Evolutionary conservation across 2,797 vertebrate species (phyloP), one percentile per base, ranked within the genome.

Genomic region (Danio choprae): DNA sequence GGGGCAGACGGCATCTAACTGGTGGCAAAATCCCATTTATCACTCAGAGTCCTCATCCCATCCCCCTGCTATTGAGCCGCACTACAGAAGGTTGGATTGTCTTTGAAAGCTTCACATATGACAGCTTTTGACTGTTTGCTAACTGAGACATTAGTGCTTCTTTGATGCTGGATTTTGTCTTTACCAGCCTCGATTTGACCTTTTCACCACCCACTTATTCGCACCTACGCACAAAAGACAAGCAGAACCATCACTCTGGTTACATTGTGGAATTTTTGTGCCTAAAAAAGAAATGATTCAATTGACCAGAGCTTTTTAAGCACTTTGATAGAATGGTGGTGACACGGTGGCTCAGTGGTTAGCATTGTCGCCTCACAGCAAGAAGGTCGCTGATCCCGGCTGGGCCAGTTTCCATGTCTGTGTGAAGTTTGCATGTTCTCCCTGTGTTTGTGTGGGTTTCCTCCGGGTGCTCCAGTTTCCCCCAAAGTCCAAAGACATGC

Each of bases 201-300:
- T 70, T 74, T 62, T 53, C 51, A 70, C 62, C 53, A 62, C 16
- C 56, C 46, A 74, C 70, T 60, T 59, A 60, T 36, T 74, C 6
- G n/a, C 60, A 80, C 58, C 40, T 43, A 63, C 36, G 5, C 12
- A 48, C 29, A 22, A 18, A 70, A 8, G 36, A 6, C 12, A 13
- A 40, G 50, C 50, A 41, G 50, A 70, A 13, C 48, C n/a, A 10
- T 41, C 50, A 15, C n/a, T 55, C 29, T 68, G 15, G 68, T 38
- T 70, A 68, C 50, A 55, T 55, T 55, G 36, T 70, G 50, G 36
- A 70, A 53, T 70, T 70, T 53, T 13, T 40, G n/a, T 12, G 18
- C 48, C 36, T 53, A 53, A 70, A 53, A 70, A 53, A 36, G 50
- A 70, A 70, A 55, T 70, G 6, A 41, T 6, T 40, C n/a, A 55